Evolutionary conservation across 1,140 invertebrate species (phyloP), one percentile per base, ranked within the genome.

Genomic region (Hylaeus volcanicus): DNA sequence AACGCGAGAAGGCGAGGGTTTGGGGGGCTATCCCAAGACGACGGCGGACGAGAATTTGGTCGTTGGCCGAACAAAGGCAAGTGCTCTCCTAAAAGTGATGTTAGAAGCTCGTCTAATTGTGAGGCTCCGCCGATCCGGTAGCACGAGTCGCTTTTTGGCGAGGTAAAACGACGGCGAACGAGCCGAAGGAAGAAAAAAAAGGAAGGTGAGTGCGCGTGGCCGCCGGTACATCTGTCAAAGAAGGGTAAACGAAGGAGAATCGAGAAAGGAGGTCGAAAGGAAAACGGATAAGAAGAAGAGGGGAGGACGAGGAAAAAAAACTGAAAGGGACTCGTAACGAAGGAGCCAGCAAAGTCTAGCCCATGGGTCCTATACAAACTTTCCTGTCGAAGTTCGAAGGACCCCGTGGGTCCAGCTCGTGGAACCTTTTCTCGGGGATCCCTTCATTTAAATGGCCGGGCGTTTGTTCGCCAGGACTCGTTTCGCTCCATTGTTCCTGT

Each of bases 401-500:
- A 79, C 61, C 74, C 70, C 77, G 81, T 87, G 78, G 85, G 83
- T 86, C 77, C 82, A 86, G 56, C 77, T 82, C 75, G 73, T 61
- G 68, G 48, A 82, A 51, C 71, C 78, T 86, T 86, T 84, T 86
- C 82, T 82, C 75, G 84, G 61, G 69, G 70, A 78, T 84, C 74
- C 79, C 82, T 88, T 85, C 78, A 85, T 88, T 88, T 88, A 89
- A 89, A 89, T 89, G 82, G 74, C 86, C 88, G 83, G 88, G 87
- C 88, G 84, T 88, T 89, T 84, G 79, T 77, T 82, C 82, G 78
- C 70, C 83, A 78, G 74, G 86, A 86, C 86, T 89, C 84, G 88
- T 84, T 84, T 87, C 79, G 37, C 51, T 79, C 71, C 74, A 91
- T 92, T 91, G 91, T 92, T 89, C 88, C 88, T 85, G 78, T 81